Base-by-base conservation (phyloP, 2,113 vertebrate species). In the Sprattus sprattus region DNA sequence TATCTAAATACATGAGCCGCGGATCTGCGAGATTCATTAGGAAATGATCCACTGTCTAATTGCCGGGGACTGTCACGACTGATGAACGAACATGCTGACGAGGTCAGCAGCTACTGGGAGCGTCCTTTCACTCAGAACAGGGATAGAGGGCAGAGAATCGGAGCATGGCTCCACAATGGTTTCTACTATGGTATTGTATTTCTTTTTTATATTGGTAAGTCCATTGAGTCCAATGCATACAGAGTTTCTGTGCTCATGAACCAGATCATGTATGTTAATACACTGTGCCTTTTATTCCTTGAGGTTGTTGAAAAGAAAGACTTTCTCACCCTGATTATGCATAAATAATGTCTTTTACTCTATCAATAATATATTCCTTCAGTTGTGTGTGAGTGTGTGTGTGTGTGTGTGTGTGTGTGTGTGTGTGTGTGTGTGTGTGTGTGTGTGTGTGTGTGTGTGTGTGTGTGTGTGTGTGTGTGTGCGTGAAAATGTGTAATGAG, bases 31-130 rank as follows among this genome's bases (percentile, higher is more conserved):
- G 71, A 78, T 78, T 78, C 71, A 78, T 78, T 78, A 78, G 16
- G 71, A 78, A 78, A 78, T 78, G 71, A 78, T 78, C 71, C 71
- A 11, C 71, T 4, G 71, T 78, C 71, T 78, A 78, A 78, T 78
- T 78, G 71, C 28, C 28, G 28, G 71, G 28, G 28, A 32, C 71
- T 78, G 71, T 78, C 71, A 78, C 15, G 25, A 78, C 71, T 78
- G 71, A 78, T 78, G 71, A 78, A 32, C 3, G 71, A 32, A 78
- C 25, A 11, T 78, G 71, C 71, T 78, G 32, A 39, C 15, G 28
- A 32, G 16, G 25, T 39, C 71, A 78, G 71, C 32, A 78, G 28
- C 71, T 78, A 78, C 28, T 16, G 25, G 71, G 71, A 78, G 71
- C 32, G n/a, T n/a, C 64, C 22, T 60, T 20, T 60, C 54, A 60